A percentile compares a stretch with the other conserved stretches of the same genome.
These are phyloP conservation scores for Pseudopodoces humilis DNA, from an alignment of 2,113 vertebrate genomes.

Conservation along the genomic window DNA sequence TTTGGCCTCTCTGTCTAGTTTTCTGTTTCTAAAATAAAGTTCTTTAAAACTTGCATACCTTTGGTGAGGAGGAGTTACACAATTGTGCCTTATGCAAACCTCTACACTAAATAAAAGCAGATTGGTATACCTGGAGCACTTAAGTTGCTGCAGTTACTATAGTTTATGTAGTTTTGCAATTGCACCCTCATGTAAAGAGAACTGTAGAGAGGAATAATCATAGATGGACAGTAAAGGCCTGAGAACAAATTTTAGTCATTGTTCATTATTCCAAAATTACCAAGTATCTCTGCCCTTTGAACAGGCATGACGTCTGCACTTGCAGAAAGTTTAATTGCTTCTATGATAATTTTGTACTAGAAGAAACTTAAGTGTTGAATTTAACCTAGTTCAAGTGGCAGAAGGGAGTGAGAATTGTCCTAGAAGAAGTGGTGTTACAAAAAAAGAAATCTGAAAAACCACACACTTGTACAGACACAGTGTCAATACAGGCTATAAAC, in stretches of 20 bases:
- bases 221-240: background rate
- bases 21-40: background rate
- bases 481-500: background rate
- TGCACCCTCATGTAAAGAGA: background rate
- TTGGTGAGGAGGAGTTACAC: background rate
- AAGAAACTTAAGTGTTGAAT: background rate
- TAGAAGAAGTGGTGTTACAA: background rate
- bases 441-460: background rate
- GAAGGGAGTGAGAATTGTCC: background rate
- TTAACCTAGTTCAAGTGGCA: background rate
- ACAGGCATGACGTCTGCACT: background rate
- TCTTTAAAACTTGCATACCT: background rate
- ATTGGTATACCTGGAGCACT: background rate
- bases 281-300: background rate
- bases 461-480: background rate
- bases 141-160: background rate
- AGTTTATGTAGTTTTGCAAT: background rate
- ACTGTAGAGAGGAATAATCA: background rate
- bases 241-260: background rate
- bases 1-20: background rate
- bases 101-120: background rate
- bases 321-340: background rate
- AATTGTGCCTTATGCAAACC: background rate
- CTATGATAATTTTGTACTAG: background rate
- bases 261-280: background rate